A percentile compares a stretch with the other conserved stretches of the same genome.
phyloP scores from a whole-genome alignment of 2,888 invertebrate species.

The Furcula furcula region DNA sequence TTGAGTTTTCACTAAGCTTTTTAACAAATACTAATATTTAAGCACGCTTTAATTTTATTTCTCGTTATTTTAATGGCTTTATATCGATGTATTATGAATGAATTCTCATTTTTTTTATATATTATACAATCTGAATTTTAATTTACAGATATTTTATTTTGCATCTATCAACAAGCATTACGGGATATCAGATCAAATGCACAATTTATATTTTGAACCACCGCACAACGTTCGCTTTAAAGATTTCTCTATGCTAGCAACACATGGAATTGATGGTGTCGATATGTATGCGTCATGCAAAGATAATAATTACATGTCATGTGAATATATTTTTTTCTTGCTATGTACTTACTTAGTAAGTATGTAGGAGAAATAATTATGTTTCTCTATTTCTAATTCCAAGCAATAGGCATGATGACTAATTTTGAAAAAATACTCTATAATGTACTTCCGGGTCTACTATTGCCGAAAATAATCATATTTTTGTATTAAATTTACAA shows the following conservation, averaged over 20 bases:
- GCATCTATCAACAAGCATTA: constrained; percentile 32
- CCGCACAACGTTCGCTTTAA: constrained; percentile 52
- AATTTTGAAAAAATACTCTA: too few relatives aligned
- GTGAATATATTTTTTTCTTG: too few relatives aligned
- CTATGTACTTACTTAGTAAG: too few relatives aligned
- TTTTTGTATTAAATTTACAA: too few relatives aligned
- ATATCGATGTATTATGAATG: constrained; percentile 31
- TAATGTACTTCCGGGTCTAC: too few relatives aligned
- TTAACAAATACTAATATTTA: constrained; percentile 34
- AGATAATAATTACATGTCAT: too few relatives aligned
- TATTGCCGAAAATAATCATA: too few relatives aligned
- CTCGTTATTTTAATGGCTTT: constrained; percentile 30
- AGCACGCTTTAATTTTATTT: constrained; percentile 34
- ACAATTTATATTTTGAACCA: constrained; percentile 35
- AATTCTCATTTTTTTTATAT: constrained; percentile 32
- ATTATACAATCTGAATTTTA: constrained; percentile 31
- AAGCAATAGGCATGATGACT: too few relatives aligned
- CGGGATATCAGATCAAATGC: constrained; percentile 45
- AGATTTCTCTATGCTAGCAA: neutral
- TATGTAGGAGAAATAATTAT: too few relatives aligned
- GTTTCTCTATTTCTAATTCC: too few relatives aligned
- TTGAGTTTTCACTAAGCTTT: constrained; percentile 26
- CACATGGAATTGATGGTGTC: constrained; percentile 4
- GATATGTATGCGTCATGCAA: too few relatives aligned
- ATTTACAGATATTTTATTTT: constrained; percentile 36